These are phyloP conservation scores for Dicycla oo DNA, from an alignment of 2,888 invertebrate species.

Conservation along the genomic window DNA sequence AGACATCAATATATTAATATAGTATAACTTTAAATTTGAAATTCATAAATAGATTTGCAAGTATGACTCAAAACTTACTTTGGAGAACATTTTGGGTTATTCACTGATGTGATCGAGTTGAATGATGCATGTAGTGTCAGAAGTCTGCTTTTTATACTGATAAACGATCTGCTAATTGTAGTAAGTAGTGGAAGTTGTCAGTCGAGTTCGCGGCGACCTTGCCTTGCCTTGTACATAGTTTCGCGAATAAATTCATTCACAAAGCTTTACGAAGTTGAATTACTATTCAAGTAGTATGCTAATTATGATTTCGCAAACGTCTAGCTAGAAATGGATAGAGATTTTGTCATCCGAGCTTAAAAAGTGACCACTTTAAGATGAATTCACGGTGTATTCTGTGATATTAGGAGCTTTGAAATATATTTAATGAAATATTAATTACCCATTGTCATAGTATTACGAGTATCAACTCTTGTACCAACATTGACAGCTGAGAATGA, in stretches of 20 bases:
- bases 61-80: slow-evolving; percentile 51
- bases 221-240: slow-evolving; percentile 44
- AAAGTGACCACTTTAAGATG: not conserved
- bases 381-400: not conserved
- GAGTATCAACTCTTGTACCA: no score
- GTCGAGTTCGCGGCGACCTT: slow-evolving; percentile 60
- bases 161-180: slow-evolving; percentile 64
- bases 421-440: not conserved
- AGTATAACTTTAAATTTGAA: slow-evolving; percentile 38
- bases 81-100: slow-evolving; percentile 71
- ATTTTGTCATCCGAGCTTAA: not conserved
- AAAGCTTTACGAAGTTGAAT: slow-evolving; percentile 40
- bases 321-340: not conserved
- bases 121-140: slow-evolving; percentile 68
- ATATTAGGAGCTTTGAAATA: not conserved
- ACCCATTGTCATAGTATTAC: no score
- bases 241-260: slow-evolving; percentile 56
- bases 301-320: slow-evolving; percentile 27
- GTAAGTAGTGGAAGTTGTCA: slow-evolving; percentile 74
- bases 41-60: no score
- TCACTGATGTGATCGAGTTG: slow-evolving; percentile 62
- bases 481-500: not conserved
- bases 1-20: not conserved
- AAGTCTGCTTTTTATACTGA: slow-evolving; percentile 76
- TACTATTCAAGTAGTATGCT: slow-evolving; percentile 18